phyloP scores from a whole-genome alignment of 92 coral and sea anemone species.

The Palythoa grandiflora region DNA sequence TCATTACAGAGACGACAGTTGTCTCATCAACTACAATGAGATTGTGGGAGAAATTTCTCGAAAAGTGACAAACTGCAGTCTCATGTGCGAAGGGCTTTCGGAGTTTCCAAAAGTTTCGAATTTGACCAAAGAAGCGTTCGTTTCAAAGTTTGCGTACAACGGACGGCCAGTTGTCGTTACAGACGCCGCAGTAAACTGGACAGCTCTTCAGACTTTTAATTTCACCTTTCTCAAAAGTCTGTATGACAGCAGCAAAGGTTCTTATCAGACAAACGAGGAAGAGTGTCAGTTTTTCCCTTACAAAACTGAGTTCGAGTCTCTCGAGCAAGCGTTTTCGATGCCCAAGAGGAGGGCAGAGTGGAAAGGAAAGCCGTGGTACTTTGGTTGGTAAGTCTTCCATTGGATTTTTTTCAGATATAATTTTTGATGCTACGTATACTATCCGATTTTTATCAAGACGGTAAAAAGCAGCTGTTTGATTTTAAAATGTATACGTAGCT shows the following conservation, averaged over 20 bases:
- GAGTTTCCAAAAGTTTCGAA: conserved; percentile 87
- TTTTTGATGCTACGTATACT: not conserved
- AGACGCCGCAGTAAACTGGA: conserved; percentile 97
- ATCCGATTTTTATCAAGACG: not conserved
- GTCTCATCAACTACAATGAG: conserved; percentile 81
- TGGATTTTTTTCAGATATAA: not conserved
- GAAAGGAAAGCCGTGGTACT: conserved; percentile 94
- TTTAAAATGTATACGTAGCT: not conserved
- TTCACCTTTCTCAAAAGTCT: conserved; percentile 81
- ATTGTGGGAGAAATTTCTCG: conserved; percentile 80
- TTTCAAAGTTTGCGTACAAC: conserved; percentile 84
- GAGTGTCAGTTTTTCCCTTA: conserved; percentile 99
- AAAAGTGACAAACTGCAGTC: conserved; percentile 77
- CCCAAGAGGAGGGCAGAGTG: conserved; percentile 87
- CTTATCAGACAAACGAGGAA: conserved; percentile 86
- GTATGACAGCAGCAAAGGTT: conserved; percentile 81
- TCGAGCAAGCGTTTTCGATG: conserved; percentile 88
- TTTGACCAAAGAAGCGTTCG: conserved; percentile 77
- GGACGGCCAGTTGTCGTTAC: conserved; percentile 92
- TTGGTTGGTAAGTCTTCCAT: conserved; percentile 88
- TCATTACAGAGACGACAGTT: conserved; percentile 62
- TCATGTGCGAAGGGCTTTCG: conserved; percentile 88
- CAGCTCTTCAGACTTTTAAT: conserved; percentile 80
- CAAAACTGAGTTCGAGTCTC: conserved; percentile 85
- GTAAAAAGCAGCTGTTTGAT: not conserved